phyloP scores from a whole-genome alignment of 2,113 vertebrate species.

The Lynx canadensis region DNA sequence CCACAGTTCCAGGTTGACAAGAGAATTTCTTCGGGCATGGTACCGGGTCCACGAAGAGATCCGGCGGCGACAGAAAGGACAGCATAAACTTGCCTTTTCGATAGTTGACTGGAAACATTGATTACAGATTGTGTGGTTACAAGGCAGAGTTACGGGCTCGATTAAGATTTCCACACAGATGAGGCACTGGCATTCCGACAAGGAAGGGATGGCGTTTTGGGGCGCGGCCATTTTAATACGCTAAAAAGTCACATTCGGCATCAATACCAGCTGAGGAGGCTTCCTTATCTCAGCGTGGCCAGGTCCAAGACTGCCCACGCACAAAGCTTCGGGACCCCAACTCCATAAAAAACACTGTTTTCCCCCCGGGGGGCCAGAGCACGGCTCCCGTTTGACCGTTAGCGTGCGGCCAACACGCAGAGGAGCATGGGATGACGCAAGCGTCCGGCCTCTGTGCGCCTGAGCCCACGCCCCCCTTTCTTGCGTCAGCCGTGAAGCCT shows the following conservation, averaged over 20 bases:
- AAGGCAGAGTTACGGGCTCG: conserved; percentile 95
- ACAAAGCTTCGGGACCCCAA: background rate
- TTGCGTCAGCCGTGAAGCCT: accelerated
- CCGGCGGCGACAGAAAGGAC: conserved; percentile 93
- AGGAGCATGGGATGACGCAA: no score
- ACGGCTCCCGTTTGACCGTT: background rate
- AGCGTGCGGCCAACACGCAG: accelerated
- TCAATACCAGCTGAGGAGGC: background rate
- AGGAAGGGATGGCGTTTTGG: conserved; percentile 78
- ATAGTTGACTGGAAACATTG: conserved; percentile 94
- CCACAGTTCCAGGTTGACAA: conserved; percentile 93
- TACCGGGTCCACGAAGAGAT: conserved; percentile 93
- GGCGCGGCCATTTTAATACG: conserved; percentile 76
- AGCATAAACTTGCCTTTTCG: conserved; percentile 92
- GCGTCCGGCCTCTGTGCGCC: background rate
- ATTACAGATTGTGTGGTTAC: conserved; percentile 93
- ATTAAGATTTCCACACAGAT: conserved; percentile 94
- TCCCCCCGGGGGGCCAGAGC: background rate
- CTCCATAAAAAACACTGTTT: background rate
- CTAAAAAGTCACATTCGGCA: background rate
- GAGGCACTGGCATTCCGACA: conserved; percentile 91
- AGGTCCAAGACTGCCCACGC: no score
- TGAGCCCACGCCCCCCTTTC: accelerated
- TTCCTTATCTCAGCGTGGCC: background rate
- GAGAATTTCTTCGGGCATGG: conserved; percentile 88